Evolutionary conservation across 2,888 invertebrate species (phyloP), one percentile per base, ranked within the genome.

Genomic region (Machimus atricapillus): DNA sequence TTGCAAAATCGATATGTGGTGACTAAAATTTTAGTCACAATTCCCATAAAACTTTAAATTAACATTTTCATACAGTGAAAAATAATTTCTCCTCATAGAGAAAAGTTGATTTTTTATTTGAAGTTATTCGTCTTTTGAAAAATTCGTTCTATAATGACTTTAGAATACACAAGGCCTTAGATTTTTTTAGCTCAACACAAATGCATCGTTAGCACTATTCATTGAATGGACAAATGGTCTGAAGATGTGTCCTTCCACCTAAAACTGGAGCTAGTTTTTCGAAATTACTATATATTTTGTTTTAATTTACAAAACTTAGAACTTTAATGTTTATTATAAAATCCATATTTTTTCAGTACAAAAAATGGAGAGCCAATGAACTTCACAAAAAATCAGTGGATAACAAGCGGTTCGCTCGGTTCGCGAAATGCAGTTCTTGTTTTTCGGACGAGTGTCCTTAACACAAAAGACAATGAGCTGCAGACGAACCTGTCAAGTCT

Each of bases 401-500:
- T 95, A 86, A 93, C 94, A 46, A 94, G 94, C 86, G 95, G 95
- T 23, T 93, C 93, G 40, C 90, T 94, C 89, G 96, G 96, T 27
- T 94, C 95, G 1, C 94, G 94, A 87, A 94, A 94, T 86, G 94
- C 95, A 4, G 94, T 95, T 79, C 93, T 96, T 86, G 93, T 96
- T 79, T 96, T 96, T 92, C 93, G 95, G 89, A 95, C 95, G 90
- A 87, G 92, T 92, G 93, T 94, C 93, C 89, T 94, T 91, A 88
- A 94, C 92, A 76, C 90, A 27, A 89, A 89, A 86, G 89, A 88
- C 1, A 90, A 91, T 74, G 90, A 90, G 16, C 37, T 46, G 5
- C 74, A 74, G 43, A 40, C 85, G 27, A 74, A 14, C 16, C 9
- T 73, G 9, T 74, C 85, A 0, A 83, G 83, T 16, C 40, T 74